Evolutionary conservation across 2,888 invertebrate genomes (phyloP), one percentile per base, ranked within the genome.

Genomic region (Meteorus cinctellus): DNA sequence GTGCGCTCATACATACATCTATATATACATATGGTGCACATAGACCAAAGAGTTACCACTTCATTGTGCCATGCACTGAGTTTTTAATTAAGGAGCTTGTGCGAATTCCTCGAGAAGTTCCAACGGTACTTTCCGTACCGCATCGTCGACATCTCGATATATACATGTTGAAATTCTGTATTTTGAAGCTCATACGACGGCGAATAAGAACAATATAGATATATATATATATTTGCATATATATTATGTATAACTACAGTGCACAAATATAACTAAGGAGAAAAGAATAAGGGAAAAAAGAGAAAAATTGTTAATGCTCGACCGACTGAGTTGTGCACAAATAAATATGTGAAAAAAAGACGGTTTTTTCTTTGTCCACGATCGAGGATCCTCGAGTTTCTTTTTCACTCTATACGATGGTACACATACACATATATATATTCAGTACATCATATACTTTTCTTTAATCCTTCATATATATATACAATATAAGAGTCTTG

Each of bases 61-160:
- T 84, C 84, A 85, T 87, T 87, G 86, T 87, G 85, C 86, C 84
- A 82, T 85, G 84, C 82, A 82, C 84, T 86, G 85, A 85, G 87
- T 86, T 86, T 86, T 87, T 87, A 87, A 88, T 87, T 85, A 87
- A 87, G 86, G 84, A 86, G 86, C 82, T 79, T 78, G 81, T 81
- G 83, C 82, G 83, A 85, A 85, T 86, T 87, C 80, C 85, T 84
- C 84, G 86, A 86, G 84, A 84, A 78, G 78, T 77, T 78, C 71
- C 79, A 45, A 65, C 63, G 63, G 34, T 70, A 41, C 27, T 24
- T 75, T 60, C 67, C 36, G 27, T 34, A 36, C 19, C 31, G 69
- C 55, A 36, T 48, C 51, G 68, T 68, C 48, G 68, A 48, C 51
- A 51, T 55, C 55, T 19, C 10, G 8, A 2, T 55, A 19, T 68